Evolutionary conservation across 2,113 vertebrate species (phyloP).

Genomic region (Prinia subflava): DNA sequence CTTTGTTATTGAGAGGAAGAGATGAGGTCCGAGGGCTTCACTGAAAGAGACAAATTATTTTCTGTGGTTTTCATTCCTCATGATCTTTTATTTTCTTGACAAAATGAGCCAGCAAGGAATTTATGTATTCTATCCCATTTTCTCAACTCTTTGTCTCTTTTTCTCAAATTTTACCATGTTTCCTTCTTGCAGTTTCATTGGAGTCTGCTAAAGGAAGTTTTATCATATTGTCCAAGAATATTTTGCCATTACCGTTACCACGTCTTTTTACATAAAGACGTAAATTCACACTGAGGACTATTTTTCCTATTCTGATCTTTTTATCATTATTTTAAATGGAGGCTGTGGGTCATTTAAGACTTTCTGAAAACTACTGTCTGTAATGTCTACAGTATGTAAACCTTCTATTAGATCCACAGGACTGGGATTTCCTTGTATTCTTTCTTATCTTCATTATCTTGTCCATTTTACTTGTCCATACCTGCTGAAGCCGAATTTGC

Average conservation of each 20-base stretch:
- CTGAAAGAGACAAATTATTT: not conserved
- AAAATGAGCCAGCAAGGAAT: not conserved
- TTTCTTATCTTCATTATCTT: not conserved
- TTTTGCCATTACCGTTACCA: not conserved
- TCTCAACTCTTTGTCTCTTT: not conserved
- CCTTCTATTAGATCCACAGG: not conserved
- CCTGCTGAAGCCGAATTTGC: not conserved
- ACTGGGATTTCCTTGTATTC: not conserved
- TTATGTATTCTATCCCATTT: not conserved
- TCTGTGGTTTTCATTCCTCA: not conserved
- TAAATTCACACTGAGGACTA: not conserved
- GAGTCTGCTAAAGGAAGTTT: not conserved
- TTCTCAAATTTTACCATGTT: not conserved
- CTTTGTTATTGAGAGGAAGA: not conserved
- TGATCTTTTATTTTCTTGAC: not conserved
- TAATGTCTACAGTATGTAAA: not conserved
- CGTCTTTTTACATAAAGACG: not conserved
- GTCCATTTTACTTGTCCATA: not conserved
- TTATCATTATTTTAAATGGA: not conserved
- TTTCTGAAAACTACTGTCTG: not conserved
- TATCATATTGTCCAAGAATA: not conserved
- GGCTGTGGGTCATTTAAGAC: not conserved
- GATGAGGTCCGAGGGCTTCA: not conserved
- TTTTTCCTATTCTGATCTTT: not conserved
- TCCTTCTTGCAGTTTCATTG: not conserved